Percentiles rank a stretch among this genome's conserved stretches.
phyloP scores from a whole-genome alignment of 2,113 vertebrate species.

The Hyperopisus bebe region DNA sequence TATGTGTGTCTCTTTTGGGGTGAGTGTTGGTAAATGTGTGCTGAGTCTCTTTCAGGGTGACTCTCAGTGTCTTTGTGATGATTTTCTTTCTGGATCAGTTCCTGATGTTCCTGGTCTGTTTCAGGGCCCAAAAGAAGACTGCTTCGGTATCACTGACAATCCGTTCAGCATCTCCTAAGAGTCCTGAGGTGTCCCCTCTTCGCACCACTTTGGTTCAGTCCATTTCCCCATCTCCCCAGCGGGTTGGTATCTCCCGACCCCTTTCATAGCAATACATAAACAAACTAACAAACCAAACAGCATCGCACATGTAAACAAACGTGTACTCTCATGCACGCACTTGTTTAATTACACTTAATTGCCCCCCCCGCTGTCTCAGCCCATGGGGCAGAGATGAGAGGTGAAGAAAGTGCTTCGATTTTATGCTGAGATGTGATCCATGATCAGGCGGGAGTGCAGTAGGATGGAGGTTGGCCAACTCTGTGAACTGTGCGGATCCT shows the following conservation, averaged over 20 bases:
- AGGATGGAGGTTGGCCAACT: background rate
- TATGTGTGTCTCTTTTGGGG: background rate
- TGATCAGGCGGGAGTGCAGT: background rate
- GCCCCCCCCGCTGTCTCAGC: background rate
- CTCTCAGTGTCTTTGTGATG: background rate
- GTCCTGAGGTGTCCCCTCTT: slow-evolving; percentile 57
- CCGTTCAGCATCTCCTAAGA: slow-evolving; percentile 79
- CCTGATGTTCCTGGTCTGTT: slow-evolving; percentile 26
- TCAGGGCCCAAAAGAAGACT: slow-evolving; percentile 87
- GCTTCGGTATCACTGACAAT: slow-evolving; percentile 91
- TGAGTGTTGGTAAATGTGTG: background rate
- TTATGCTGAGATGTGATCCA: background rate
- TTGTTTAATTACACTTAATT: background rate
- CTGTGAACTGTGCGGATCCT: background rate
- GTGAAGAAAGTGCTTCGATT: background rate
- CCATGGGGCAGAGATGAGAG: background rate
- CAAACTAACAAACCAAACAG: slow-evolving; percentile 12
- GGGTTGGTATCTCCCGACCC: slow-evolving; percentile 46
- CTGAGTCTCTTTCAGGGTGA: background rate
- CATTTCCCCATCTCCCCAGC: slow-evolving; percentile 66
- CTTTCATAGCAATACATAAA: background rate
- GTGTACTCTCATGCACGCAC: background rate
- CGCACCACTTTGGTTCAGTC: slow-evolving; percentile 85
- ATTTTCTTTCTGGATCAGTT: background rate
- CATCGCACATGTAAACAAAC: slow-evolving; percentile 13